Base-by-base conservation (phyloP, 1,140 invertebrate species). In the Agrilus planipennis region DNA sequence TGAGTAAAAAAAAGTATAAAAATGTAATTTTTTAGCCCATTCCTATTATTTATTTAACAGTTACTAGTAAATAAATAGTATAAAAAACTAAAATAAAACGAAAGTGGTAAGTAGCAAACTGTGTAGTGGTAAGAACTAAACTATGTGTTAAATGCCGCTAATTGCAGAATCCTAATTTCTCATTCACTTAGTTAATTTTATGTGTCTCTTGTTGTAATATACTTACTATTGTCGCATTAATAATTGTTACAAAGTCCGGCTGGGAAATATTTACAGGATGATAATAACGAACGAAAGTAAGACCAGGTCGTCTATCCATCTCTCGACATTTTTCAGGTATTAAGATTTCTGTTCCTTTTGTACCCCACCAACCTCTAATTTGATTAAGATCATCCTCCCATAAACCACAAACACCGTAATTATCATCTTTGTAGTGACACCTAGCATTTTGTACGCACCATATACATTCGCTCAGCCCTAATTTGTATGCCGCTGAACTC, bases 361-460 rank as follows among this genome's bases (percentile, higher is more conserved):
- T 62, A 1, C 85, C 85, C 90, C 89, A 93, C 88, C 88, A 92
- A 1, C 87, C 87, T 1, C 79, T 72, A 44, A 80, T 76, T 52
- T 83, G 80, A 1, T 79, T 80, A 1, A 75, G 73, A 12, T 80
- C 84, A 49, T 84, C 83, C 53, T 85, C 84, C 37, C 69, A 64
- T 25, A 71, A 50, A 0, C 82, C 83, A 53, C 83, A 89, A 3
- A 84, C 79, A 0, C 84, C 84, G 49, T 81, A 85, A 60, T 82
- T 87, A 61, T 87, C 83, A 55, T 89, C 80, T 52, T 81, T 81
- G 50, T 84, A 80, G 61, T 89, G 86, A 60, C 89, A 92, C n/a
- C 78, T 69, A 0, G 85, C 85, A 55, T 89, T 89, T 58, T 92
- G 87, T 1, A 92, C 88, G 60, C 89, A 92, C 89, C 89, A 93